Base-by-base conservation (phyloP, 2,888 invertebrate species). In the Drosophila cyrtoloma region DNA sequence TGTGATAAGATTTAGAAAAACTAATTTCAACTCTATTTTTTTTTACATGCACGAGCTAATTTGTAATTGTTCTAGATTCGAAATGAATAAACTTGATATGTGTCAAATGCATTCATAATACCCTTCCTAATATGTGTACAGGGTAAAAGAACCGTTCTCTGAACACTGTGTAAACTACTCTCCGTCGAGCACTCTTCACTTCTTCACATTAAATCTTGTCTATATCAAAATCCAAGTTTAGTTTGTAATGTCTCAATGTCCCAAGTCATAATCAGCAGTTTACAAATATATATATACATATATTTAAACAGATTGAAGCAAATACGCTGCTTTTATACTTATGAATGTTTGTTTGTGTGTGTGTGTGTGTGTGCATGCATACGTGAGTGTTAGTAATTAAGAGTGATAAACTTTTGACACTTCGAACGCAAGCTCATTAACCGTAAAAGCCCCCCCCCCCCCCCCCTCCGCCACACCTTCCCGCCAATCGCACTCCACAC, bases 401-500 rank as follows among this genome's bases (percentile, higher is more conserved):
- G 63, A 37, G 71, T 77, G 85, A 85, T 85, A 89, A 87, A 85
- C 85, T 84, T 84, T 61, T 87, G 85, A 85, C 89, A 77, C 80
- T 70, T 67, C 78, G 47, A 64, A 65, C n/a, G 44, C 44, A 39
- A 53, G 30, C 52, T 51, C 51, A 37, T 55, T 47, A 67, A 42
- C 39, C 57, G 51, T 52, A 71, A 76, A 63, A 22, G 22, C 22
- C 22, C 1, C 59, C 63, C 64, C 22, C 22, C 1, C 59, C 63
- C 64, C 66, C 57, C 55, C 56, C 4, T 7, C 22, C 7, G 4
- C 14, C 7, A 30, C 30, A 30, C 7, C 7, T 5, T 16, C 4
- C 7, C 16, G 1, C 26, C 47, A 47, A 9, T 47, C 47, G 9
- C 16, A 47, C 47, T 47, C 10, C 16, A 47, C 26, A 47, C 26